Percentiles rank a stretch among this genome's conserved stretches.
phyloP scores from a whole-genome alignment of 53 echinoderm and acorn worm species.

The Antedon mediterranea region DNA sequence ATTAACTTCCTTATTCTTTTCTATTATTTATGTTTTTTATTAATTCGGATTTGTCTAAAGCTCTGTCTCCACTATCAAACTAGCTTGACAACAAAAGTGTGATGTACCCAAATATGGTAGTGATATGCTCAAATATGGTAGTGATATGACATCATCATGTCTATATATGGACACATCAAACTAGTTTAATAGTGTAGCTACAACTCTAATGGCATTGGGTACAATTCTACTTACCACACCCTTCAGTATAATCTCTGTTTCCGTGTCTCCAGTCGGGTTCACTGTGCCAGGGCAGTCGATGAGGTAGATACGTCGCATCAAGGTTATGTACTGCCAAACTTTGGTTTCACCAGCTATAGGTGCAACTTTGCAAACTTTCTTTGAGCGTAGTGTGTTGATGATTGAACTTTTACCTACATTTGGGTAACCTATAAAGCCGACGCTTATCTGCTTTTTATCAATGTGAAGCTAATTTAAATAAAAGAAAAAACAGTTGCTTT shows the following conservation, averaged over 20 bases:
- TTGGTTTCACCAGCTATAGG: slow-evolving; percentile 98
- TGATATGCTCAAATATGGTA: too few relatives aligned
- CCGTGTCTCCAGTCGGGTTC: slow-evolving; percentile 84
- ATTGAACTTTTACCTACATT: slow-evolving; percentile 95
- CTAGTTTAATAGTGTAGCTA: too few relatives aligned
- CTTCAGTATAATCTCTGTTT: slow-evolving; percentile 83
- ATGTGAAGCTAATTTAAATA: slow-evolving; percentile 44
- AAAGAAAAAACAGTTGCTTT: too few relatives aligned
- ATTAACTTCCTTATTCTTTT: too few relatives aligned
- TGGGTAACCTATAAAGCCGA: slow-evolving; percentile 95
- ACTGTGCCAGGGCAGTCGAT: slow-evolving; percentile 97
- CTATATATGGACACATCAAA: too few relatives aligned
- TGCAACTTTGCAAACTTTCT: slow-evolving; percentile 90
- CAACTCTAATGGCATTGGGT: too few relatives aligned
- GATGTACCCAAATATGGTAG: too few relatives aligned
- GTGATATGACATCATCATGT: too few relatives aligned
- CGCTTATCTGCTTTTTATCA: slow-evolving; percentile 98
- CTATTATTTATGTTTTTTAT: too few relatives aligned
- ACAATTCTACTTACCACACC: slow-evolving; percentile 97
- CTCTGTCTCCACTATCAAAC: too few relatives aligned
- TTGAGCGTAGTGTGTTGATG: slow-evolving; percentile 76
- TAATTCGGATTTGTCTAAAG: too few relatives aligned
- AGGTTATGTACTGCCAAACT: slow-evolving; percentile 97
- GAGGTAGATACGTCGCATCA: slow-evolving; percentile 88
- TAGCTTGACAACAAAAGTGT: too few relatives aligned